Evolutionary conservation across 2,113 vertebrate species (phyloP).

Genomic region (Sebastes schlegelii): DNA sequence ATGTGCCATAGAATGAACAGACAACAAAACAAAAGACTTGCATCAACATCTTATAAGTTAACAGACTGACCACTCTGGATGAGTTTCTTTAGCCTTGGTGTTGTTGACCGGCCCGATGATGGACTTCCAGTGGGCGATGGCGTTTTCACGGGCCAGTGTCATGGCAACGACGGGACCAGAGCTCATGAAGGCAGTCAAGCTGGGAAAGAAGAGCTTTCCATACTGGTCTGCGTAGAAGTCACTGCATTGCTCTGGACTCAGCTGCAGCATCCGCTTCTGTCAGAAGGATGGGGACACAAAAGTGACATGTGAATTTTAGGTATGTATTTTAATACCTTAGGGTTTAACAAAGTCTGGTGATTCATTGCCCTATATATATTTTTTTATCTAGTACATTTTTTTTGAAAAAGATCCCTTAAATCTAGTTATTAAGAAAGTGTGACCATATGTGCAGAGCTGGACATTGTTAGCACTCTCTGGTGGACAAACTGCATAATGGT

Average conservation of each 20-base stretch:
- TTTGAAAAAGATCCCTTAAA: background rate
- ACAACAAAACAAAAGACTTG: background rate
- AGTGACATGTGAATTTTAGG: no score
- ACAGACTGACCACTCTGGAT: conserved; percentile 89
- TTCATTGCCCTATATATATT: background rate
- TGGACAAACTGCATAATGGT: conserved; percentile 14
- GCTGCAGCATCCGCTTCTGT: conserved; percentile 90
- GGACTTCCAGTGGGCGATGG: conserved; percentile 90
- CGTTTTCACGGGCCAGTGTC: conserved; percentile 86
- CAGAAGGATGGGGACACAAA: background rate
- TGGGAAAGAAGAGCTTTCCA: conserved; percentile 92
- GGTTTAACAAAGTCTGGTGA: background rate
- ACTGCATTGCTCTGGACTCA: conserved; percentile 95
- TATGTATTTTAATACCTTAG: background rate
- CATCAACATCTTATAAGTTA: background rate
- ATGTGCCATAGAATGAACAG: background rate
- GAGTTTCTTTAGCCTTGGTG: conserved; percentile 86
- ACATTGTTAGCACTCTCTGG: background rate
- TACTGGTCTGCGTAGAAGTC: conserved; percentile 95
- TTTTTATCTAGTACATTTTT: background rate
- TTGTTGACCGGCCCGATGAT: conserved; percentile 91
- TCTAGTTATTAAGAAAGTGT: background rate
- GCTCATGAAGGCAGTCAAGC: conserved; percentile 95
- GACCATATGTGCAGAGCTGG: background rate
- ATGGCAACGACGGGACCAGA: conserved; percentile 91